Evolutionary conservation across 1,140 invertebrate genomes (phyloP).

Genomic region (Platyura marginata): DNA sequence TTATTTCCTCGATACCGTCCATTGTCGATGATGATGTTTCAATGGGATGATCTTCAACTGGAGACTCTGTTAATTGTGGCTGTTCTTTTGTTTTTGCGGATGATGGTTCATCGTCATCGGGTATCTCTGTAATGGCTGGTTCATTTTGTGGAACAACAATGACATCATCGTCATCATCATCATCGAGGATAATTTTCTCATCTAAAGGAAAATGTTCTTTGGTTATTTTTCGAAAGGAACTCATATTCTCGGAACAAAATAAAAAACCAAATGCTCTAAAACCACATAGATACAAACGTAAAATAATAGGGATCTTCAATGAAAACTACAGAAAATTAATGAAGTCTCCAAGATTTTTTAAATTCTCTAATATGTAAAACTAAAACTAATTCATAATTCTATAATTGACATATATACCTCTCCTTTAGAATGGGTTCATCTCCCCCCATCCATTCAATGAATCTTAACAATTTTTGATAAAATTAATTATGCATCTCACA

Average conservation of each 20-base stretch:
- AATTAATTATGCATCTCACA: too few relatives aligned
- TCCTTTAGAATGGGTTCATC: too few relatives aligned
- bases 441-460: too few relatives aligned
- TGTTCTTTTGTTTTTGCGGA: slow-evolving; percentile 6
- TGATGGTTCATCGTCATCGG: slow-evolving; percentile 16
- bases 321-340: not conserved
- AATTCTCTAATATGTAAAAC: not conserved
- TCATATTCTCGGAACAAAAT: too few relatives aligned
- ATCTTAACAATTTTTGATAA: too few relatives aligned
- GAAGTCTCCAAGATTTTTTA: not conserved
- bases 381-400: too few relatives aligned
- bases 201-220: too few relatives aligned
- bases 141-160: slow-evolving; percentile 22
- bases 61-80: slow-evolving; percentile 8
- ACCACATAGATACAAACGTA: not conserved
- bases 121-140: slow-evolving; percentile 21
- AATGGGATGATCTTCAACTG: slow-evolving; percentile 17
- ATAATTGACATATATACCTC: too few relatives aligned
- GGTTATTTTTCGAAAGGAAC: too few relatives aligned
- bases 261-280: not conserved
- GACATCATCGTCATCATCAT: slow-evolving; percentile 23
- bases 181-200: too few relatives aligned
- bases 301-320: not conserved
- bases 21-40: slow-evolving; percentile 13
- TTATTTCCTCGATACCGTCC: too few relatives aligned